Percentiles rank a stretch among this genome's conserved stretches.
These are phyloP conservation scores for Parauchenoglanis punctatus DNA, from an alignment of 2,797 vertebrate genomes.

Conservation along the genomic window DNA sequence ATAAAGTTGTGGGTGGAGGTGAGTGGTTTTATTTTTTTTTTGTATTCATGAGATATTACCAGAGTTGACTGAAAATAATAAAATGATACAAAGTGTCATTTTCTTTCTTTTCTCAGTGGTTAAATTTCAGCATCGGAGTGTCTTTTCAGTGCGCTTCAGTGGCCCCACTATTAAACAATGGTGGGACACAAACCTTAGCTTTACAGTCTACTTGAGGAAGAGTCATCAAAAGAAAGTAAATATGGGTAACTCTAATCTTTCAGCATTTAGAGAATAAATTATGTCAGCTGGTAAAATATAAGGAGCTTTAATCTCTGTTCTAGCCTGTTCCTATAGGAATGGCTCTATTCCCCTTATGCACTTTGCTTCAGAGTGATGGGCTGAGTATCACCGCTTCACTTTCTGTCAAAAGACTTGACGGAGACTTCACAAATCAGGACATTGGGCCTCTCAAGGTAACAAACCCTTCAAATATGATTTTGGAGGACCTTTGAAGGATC, in stretches of 20 bases:
- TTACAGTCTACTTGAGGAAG: slow-evolving; percentile 84
- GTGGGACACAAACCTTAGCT: slow-evolving; percentile 82
- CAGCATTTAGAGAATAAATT: not conserved
- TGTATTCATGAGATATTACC: not conserved
- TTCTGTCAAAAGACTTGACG: slow-evolving; percentile 71
- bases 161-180: slow-evolving; percentile 77
- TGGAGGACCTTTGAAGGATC: not conserved
- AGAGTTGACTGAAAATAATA: not conserved
- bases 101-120: slow-evolving; percentile 75
- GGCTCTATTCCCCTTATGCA: slow-evolving; percentile 75
- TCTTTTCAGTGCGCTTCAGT: slow-evolving; percentile 84
- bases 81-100: not conserved
- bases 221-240: slow-evolving; percentile 86
- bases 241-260: not conserved
- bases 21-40: slow-evolving; percentile 27
- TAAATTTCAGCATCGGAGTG: slow-evolving; percentile 83
- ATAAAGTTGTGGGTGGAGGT: slow-evolving; percentile 84
- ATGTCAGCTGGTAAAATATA: not conserved
- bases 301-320: slow-evolving; percentile 7
- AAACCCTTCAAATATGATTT: not conserved
- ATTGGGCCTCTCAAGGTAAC: slow-evolving; percentile 86
- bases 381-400: slow-evolving; percentile 75
- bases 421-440: slow-evolving; percentile 60
- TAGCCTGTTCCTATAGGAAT: slow-evolving; percentile 71
- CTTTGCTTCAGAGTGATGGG: slow-evolving; percentile 76